phyloP scores from a whole-genome alignment of 2,797 vertebrate species.

The Alcedo atthis region DNA sequence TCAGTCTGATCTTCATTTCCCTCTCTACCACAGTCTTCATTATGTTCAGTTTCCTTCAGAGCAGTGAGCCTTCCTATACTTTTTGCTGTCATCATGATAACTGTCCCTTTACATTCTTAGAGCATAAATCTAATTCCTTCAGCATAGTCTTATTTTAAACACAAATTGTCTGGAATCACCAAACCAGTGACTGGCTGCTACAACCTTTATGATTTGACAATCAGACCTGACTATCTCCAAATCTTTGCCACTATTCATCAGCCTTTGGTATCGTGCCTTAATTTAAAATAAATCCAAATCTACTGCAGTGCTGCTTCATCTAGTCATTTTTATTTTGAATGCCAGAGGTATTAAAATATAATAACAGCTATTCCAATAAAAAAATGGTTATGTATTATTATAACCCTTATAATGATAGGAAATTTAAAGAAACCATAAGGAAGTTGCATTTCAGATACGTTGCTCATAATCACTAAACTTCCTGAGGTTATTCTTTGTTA shows the following conservation, averaged over 20 bases:
- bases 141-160: too few species aligned
- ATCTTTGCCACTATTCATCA: too few species aligned
- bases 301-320: neutral
- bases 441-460: neutral
- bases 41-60: too few species aligned
- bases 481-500: slow-evolving; percentile 3
- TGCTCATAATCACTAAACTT: neutral
- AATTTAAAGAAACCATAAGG: neutral
- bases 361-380: neutral
- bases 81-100: too few species aligned
- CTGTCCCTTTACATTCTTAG: too few species aligned
- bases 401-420: neutral
- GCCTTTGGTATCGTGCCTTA: too few species aligned
- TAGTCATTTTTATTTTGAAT: neutral
- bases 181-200: too few species aligned
- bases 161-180: too few species aligned
- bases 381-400: neutral
- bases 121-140: too few species aligned
- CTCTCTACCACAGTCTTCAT: neutral
- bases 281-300: neutral
- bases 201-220: neutral
- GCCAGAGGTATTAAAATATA: neutral
- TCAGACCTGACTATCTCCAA: neutral
- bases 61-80: too few species aligned
- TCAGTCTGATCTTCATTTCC: neutral